Evolutionary conservation across 2,113 vertebrate genomes (phyloP).

Genomic region (Zosterops borbonicus): DNA sequence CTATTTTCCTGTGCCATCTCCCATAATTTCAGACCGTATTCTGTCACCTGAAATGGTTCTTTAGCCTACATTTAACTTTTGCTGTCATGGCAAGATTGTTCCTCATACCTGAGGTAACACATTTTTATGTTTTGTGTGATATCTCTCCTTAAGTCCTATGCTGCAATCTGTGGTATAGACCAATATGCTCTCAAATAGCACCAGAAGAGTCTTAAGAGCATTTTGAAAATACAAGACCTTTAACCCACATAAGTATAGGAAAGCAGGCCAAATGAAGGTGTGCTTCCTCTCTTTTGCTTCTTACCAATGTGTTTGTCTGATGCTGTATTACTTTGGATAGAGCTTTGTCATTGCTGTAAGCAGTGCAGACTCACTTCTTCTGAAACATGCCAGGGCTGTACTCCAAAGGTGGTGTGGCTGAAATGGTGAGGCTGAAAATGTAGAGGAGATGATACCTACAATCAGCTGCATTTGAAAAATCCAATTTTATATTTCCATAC

Average conservation of each 20-base stretch:
- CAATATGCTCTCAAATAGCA: neutral
- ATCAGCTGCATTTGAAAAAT: neutral
- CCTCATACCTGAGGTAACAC: neutral
- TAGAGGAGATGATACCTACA: neutral
- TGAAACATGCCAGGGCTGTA: neutral
- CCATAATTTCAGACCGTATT: neutral
- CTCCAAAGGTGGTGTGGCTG: neutral
- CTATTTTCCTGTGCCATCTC: neutral
- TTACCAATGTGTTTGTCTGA: neutral
- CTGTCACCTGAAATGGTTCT: neutral
- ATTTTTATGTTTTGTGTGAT: neutral
- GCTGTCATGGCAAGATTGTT: neutral
- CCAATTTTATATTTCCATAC: neutral
- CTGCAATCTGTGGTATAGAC: neutral
- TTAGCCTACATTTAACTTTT: neutral
- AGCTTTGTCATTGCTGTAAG: neutral
- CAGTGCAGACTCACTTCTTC: neutral
- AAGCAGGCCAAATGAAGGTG: neutral
- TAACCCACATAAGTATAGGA: neutral
- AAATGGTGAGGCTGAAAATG: neutral
- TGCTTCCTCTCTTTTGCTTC: neutral
- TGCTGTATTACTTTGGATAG: neutral
- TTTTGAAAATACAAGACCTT: neutral
- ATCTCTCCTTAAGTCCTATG: rapidly evolving
- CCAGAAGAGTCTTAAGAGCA: neutral